Evolutionary conservation across 2,113 vertebrate genomes (phyloP), one percentile per base, ranked within the genome.

Genomic region (Cheirogaleus medius): DNA sequence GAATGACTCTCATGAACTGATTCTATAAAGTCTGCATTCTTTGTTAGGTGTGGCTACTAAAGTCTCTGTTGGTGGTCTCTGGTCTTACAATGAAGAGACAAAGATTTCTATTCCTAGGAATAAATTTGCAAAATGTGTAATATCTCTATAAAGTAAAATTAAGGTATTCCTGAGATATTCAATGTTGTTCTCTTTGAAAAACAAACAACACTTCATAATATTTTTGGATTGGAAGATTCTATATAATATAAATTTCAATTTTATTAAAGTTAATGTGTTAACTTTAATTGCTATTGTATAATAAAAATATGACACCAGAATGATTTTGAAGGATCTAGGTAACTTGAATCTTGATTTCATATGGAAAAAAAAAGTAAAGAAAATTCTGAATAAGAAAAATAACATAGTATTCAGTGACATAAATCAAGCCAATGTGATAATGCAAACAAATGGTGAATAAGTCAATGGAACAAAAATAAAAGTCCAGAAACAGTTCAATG

Each of bases 341-440:
- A 92, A 64, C 8, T 29, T 56, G 60, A 78, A 56, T 64, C 25
- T 84, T 71, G 17, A 69, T 54, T 29, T 90, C 9, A 76, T 60
- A 64, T 71, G 64, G 37, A 56, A 92, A 68, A 81, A 81, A 83
- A 23, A 68, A 69, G 68, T 37, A 84, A 54, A 54, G 23, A 88
- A 52, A 94, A 94, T 54, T 87, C 14, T 68, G 27, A 92, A 47
- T 77, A 83, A 88, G 21, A 94, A 71, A 3, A 96, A 64, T 56
- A 84, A 54, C 1, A 54, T n/a, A 56, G 60, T 49, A 76, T 69
- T 42, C 25, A 84, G 32, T 54, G 63, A 47, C 37, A 34, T 71
- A 89, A 95, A 84, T 84, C 17, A 84, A 71, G 69, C 63, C 49
- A 85, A 27, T 54, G 5, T 63, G 25, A 7, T 76, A 54, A 73